phyloP scores from a whole-genome alignment of 2,113 vertebrate species.

The Plectropomus leopardus region DNA sequence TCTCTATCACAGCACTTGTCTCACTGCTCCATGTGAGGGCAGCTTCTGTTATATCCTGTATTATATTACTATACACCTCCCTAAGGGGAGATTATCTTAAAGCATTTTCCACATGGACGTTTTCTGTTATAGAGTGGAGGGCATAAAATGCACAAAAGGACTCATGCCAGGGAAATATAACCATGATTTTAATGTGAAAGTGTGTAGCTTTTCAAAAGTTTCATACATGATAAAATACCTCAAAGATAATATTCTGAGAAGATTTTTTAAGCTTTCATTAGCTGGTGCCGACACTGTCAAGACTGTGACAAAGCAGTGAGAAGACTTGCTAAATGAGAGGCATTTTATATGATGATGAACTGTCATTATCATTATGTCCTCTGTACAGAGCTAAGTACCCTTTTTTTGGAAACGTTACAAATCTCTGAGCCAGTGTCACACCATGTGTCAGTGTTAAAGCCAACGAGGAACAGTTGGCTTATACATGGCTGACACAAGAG shows the following conservation, averaged over 20 bases:
- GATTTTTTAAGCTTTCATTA: constrained; percentile 65
- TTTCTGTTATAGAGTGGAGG: constrained; percentile 44
- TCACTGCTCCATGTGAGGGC: constrained; percentile 43
- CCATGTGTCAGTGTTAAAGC: constrained; percentile 52
- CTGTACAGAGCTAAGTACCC: constrained; percentile 56
- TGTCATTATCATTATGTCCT: constrained; percentile 71
- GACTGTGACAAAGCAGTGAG: constrained; percentile 62
- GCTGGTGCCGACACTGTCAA: constrained; percentile 50
- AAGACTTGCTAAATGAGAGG: constrained; percentile 59
- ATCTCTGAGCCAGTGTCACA: constrained; percentile 52
- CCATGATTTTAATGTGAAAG: constrained; percentile 52
- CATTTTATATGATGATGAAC: constrained; percentile 74
- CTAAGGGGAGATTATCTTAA: constrained; percentile 71
- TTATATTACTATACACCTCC: constrained; percentile 65
- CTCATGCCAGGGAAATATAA: constrained; percentile 44
- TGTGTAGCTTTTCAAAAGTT: constrained; percentile 36
- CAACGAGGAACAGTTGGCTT: constrained; percentile 50
- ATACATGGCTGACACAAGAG: constrained; percentile 36
- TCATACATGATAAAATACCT: constrained; percentile 51
- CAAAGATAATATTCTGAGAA: constrained; percentile 49
- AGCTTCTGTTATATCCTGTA: constrained; percentile 52
- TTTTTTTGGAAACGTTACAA: constrained; percentile 72
- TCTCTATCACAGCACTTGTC: constrained; percentile 32
- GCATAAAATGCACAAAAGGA: constrained; percentile 66
- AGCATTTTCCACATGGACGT: constrained; percentile 65